phyloP scores from a whole-genome alignment of 2,113 vertebrate genomes.

The Erythrolamprus reginae region DNA sequence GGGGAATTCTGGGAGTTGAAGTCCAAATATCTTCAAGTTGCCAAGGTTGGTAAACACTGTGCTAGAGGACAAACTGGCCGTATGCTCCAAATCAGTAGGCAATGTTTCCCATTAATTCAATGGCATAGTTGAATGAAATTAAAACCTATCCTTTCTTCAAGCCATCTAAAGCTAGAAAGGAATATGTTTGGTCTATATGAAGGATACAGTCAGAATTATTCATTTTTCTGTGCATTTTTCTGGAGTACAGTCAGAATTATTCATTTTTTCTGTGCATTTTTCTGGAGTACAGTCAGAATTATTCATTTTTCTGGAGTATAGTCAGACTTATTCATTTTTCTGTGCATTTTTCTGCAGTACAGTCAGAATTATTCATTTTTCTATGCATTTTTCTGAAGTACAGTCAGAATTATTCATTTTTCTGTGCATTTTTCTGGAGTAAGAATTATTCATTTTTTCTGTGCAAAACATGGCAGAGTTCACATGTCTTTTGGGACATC shows the following conservation, averaged over 20 bases:
- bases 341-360: too few species aligned
- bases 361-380: not conserved
- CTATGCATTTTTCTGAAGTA: not conserved
- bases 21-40: too few species aligned
- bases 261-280: too few species aligned
- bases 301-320: not conserved
- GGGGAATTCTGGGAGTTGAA: too few species aligned
- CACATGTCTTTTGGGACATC: not conserved
- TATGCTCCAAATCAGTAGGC: not conserved
- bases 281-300: not conserved
- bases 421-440: too few species aligned
- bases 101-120: not conserved
- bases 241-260: too few species aligned
- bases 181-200: not conserved
- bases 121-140: not conserved
- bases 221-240: not conserved
- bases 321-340: not conserved
- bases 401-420: not conserved
- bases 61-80: not conserved
- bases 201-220: not conserved
- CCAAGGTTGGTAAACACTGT: too few species aligned
- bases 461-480: not conserved
- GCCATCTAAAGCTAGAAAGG: not conserved
- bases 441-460: too few species aligned
- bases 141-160: not conserved